These are phyloP conservation scores for Saccostrea echinata DNA, from an alignment of 1,140 invertebrate species.

Conservation along the genomic window DNA sequence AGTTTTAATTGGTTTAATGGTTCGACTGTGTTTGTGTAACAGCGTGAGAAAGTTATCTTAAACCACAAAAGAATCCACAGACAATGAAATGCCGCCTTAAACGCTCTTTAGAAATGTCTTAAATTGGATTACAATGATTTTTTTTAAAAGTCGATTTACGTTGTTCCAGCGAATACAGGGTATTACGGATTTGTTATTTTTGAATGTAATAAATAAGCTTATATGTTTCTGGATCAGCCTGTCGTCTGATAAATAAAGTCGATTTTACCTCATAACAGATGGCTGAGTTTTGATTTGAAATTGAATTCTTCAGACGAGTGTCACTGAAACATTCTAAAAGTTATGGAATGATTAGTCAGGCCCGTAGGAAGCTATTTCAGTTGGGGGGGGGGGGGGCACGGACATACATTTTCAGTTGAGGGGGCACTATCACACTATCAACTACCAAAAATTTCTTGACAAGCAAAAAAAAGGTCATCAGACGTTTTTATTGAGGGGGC, in stretches of 20 bases:
- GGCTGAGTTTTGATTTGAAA: background rate
- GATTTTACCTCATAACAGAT: background rate
- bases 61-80: background rate
- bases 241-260: background rate
- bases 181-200: conserved; percentile 22
- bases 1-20: background rate
- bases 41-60: conserved; percentile 14
- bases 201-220: background rate
- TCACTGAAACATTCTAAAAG: background rate
- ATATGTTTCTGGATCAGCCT: background rate
- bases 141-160: conserved; percentile 1
- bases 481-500: too few relatives aligned
- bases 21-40: background rate
- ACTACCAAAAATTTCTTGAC: too few relatives aligned
- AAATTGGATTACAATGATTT: conserved; percentile 29
- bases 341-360: background rate
- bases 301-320: background rate
- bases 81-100: background rate
- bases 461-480: too few relatives aligned
- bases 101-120: background rate
- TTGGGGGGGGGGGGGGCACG: too few relatives aligned
- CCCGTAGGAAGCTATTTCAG: too few relatives aligned
- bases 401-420: too few relatives aligned
- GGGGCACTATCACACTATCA: too few relatives aligned
- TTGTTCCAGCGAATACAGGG: background rate